Percentiles rank a stretch among this genome's conserved stretches.
These are phyloP conservation scores for Hoplias malabaricus DNA, from an alignment of 2,113 vertebrate genomes.

Conservation along the genomic window DNA sequence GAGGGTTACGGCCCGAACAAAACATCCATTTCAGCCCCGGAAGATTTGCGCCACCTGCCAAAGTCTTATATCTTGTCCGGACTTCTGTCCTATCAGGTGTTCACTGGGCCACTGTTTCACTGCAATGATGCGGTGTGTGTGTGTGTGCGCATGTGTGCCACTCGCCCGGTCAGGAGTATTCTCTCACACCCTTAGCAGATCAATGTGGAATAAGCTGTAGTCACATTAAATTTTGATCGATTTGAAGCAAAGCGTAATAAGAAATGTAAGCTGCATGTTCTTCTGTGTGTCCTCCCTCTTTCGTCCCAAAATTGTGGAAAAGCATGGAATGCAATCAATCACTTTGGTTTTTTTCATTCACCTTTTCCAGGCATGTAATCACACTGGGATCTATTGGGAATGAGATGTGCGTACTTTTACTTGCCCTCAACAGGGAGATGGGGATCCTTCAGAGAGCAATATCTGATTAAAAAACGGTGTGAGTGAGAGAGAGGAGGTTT, in stretches of 20 bases:
- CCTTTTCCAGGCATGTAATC: slow-evolving; percentile 36
- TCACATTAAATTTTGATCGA: not conserved
- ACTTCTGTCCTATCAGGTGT: not conserved
- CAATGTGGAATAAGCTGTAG: not conserved
- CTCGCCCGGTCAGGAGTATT: not conserved
- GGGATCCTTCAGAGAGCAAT: slow-evolving; percentile 27
- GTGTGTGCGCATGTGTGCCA: not conserved
- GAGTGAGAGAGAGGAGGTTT: slow-evolving; percentile 1
- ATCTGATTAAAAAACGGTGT: slow-evolving; percentile 30
- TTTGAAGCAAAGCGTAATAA: not conserved
- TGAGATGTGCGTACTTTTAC: slow-evolving; percentile 3
- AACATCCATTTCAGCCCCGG: not conserved
- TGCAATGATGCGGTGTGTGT: not conserved
- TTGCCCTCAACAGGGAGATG: not conserved
- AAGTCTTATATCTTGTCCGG: not conserved
- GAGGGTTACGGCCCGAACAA: slow-evolving; percentile 13
- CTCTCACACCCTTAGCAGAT: not conserved
- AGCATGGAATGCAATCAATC: not conserved
- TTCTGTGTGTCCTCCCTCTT: not conserved
- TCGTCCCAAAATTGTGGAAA: not conserved
- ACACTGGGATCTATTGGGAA: slow-evolving; percentile 22
- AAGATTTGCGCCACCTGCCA: not conserved
- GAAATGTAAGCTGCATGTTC: not conserved
- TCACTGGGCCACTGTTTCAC: not conserved
- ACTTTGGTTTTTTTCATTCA: slow-evolving; percentile 13